phyloP scores from a whole-genome alignment of 2,113 vertebrate species.

The Choloepus hoffmanni region DNA sequence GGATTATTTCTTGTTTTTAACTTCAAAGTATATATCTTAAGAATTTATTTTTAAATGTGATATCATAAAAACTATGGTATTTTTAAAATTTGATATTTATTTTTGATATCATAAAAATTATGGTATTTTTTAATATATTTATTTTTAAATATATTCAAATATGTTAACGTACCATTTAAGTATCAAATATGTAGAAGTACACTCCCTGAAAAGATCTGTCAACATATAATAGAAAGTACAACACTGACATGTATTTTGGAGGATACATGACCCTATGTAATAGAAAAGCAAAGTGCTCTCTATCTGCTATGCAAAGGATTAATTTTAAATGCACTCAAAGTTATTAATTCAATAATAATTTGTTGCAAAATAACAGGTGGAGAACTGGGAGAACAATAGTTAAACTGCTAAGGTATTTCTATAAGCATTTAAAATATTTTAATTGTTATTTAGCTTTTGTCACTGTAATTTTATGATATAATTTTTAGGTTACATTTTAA shows the following conservation, averaged over 20 bases:
- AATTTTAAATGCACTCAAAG: background rate
- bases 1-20: background rate
- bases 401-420: background rate
- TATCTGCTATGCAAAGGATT: background rate
- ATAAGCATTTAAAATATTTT: background rate
- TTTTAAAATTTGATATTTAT: too few species aligned
- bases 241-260: background rate
- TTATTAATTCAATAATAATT: background rate
- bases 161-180: background rate
- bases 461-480: background rate
- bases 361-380: background rate
- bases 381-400: background rate
- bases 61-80: background rate
- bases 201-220: background rate
- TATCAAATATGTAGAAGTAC: background rate
- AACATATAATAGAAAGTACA: background rate
- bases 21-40: background rate
- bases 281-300: background rate
- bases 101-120: too few species aligned
- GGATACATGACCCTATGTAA: background rate
- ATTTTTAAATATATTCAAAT: too few species aligned
- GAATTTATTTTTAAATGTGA: background rate
- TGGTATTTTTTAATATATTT: too few species aligned
- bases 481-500: constrained; percentile 11
- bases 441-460: constrained; percentile 1